Evolutionary conservation across 1,140 invertebrate species (phyloP), one percentile per base, ranked within the genome.

Genomic region (Drosophila equinoxialis): DNA sequence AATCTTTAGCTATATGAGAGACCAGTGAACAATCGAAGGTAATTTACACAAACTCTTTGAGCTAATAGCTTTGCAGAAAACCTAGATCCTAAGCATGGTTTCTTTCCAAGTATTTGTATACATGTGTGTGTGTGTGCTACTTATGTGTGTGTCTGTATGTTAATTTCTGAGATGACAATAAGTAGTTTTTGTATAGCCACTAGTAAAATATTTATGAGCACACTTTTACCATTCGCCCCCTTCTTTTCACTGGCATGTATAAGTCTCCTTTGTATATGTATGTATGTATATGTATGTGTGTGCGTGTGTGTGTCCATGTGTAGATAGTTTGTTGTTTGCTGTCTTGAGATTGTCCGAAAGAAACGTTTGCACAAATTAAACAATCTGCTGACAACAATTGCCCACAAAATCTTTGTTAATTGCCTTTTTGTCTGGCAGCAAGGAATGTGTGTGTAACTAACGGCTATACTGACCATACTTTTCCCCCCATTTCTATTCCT

Each of bases 401-500:
- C 68, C 76, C 76, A 78, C 76, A 78, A 78, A 78, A 78, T 78
- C 75, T 78, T 78, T 78, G 76, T 78, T 78, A 78, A 78, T 78
- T 78, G 76, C 76, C 75, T 78, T 78, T 78, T 78, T 78, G 75
- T 78, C 65, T 63, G 68, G 37, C 75, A 57, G 65, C 51, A 64
- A 69, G 74, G 55, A 45, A 45, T 20, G 58, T 58, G 61, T 74
- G 59, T 76, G 71, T 58, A 59, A 63, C 65, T 76, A 75, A 76
- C 75, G 59, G 71, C 60, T 37, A 51, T 51, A 23, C 45, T 51
- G 45, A 23, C 45, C 45, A 11, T 51, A 51, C 69, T 48, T 70
- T 39, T 48, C n/a, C 10, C 51, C 26, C 23, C 17, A 17, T 6
- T 26, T n/a, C 23, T 26, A 13, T 6, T 7, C 6, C 11, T 4